Evolutionary conservation across 2,113 vertebrate species (phyloP).

Genomic region (Hyperopisus bebe): DNA sequence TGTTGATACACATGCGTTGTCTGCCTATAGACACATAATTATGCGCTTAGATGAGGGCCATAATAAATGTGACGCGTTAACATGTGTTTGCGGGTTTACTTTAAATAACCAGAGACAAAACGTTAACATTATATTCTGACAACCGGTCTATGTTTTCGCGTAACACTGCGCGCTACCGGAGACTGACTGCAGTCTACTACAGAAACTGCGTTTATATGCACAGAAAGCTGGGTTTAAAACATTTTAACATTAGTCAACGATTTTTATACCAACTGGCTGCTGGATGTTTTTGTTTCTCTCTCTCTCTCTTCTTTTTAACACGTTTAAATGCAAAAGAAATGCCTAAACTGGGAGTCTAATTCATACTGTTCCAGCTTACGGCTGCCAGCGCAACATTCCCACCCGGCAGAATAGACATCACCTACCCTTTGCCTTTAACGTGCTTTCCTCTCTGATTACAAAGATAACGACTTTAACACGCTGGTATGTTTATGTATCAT

Average conservation of each 20-base stretch:
- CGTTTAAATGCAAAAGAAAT: not conserved
- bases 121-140: not conserved
- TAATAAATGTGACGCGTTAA: not conserved
- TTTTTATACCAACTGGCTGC: not conserved
- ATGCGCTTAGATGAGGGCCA: not conserved
- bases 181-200: not conserved
- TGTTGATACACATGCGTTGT: not conserved
- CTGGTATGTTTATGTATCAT: not conserved
- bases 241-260: not conserved
- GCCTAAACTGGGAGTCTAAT: not conserved
- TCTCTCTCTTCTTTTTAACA: not conserved
- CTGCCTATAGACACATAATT: not conserved
- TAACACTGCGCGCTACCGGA: not conserved
- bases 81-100: not conserved
- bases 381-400: not conserved
- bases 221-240: not conserved
- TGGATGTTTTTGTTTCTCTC: not conserved
- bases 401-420: not conserved
- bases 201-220: not conserved
- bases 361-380: not conserved
- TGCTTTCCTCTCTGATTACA: not conserved
- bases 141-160: not conserved
- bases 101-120: not conserved
- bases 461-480: not conserved
- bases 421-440: not conserved